Base-by-base conservation (phyloP, 2,113 vertebrate genomes). In the Odontesthes bonariensis region DNA sequence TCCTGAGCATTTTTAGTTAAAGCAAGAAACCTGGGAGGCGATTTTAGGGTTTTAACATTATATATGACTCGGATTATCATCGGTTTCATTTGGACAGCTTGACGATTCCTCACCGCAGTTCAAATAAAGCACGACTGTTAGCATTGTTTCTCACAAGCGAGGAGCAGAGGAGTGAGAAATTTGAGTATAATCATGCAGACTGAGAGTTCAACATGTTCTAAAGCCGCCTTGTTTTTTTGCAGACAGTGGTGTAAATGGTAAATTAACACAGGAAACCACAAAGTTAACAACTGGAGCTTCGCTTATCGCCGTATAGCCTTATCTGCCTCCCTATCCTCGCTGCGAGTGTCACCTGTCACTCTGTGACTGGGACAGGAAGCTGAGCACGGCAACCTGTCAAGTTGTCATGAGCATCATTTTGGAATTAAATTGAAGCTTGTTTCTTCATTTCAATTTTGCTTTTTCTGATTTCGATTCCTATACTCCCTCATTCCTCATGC, bases 281-380 rank as follows among this genome's bases (percentile, higher is more conserved):
- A 10, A 74, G 53, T 62, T 65, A 69, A 86, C 65, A 75, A 77
- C 27, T 58, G 13, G 22, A 83, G 85, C 69, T 49, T 49, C 40
- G 59, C 81, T 86, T 85, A 89, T 91, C 90, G 78, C 72, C 61
- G 38, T 49, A 51, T 56, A 70, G 68, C 42, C 77, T 85, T 87
- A 85, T 88, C 84, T 31, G 35, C 56, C 79, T 62, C 74, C 73
- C 38, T 63, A 73, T 86, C 77, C 67, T 65, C 57, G 10, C 64
- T 80, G 33, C 65, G 77, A 87, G 81, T 70, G 75, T 87, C 79
- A 85, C 88, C 79, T 87, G 84, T 73, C 73, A 77, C 61, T 35
- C 42, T 0, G 1, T 35, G 61, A 71, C 71, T 69, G 76, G 23
- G 52, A 81, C 89, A 88, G 88, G 90, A 92, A 90, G 79, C 64